phyloP scores from a whole-genome alignment of 2,113 vertebrate genomes.

The Aspiorhynchus laticeps region DNA sequence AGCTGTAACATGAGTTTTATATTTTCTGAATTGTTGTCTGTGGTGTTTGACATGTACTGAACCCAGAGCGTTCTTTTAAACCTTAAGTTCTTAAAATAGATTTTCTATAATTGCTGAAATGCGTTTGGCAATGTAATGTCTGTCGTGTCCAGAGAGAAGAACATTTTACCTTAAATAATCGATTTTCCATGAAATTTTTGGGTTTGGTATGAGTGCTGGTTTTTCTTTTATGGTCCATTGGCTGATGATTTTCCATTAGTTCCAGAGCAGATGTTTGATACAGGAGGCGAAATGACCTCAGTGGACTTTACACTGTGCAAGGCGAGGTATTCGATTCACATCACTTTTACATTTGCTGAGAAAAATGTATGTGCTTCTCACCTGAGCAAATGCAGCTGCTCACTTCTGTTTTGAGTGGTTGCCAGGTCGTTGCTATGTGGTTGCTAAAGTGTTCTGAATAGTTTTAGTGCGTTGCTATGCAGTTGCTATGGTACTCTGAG shows the following conservation, averaged over 20 bases:
- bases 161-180: neutral
- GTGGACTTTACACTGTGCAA: neutral
- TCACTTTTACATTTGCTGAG: neutral
- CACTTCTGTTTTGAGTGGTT: neutral
- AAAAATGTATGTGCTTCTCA: neutral
- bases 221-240: neutral
- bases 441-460: neutral
- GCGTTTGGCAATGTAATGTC: neutral
- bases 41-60: neutral
- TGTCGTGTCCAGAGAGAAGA: neutral
- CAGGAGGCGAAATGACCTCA: neutral
- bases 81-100: neutral
- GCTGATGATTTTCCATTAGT: neutral
- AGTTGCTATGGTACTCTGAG: no score
- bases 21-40: neutral
- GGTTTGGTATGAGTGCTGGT: neutral
- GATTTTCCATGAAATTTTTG: neutral
- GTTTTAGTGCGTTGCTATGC: neutral
- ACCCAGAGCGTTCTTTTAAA: neutral
- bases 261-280: conserved; percentile 17
- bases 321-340: neutral
- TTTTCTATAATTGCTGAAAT: neutral
- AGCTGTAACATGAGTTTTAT: neutral
- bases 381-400: neutral
- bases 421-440: neutral